A percentile compares a stretch with the other conserved stretches of the same genome.
These are phyloP conservation scores for Gallinago media DNA, from an alignment of 2,113 vertebrate species.

Conservation along the genomic window DNA sequence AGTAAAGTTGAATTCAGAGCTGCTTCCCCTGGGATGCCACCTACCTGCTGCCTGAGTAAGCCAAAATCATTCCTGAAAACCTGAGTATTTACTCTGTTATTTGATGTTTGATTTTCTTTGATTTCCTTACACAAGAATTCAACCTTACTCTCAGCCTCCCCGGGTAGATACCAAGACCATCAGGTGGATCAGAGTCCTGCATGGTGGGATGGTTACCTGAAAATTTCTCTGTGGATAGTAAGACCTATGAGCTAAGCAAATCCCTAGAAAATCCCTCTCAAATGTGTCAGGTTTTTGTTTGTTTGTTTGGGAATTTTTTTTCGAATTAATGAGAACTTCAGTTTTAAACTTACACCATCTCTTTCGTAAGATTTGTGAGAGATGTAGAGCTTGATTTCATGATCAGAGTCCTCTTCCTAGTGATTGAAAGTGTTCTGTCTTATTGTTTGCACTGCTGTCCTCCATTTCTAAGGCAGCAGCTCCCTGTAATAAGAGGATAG, in stretches of 20 bases:
- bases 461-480: neutral
- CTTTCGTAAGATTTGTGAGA: neutral
- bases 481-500: neutral
- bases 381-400: neutral
- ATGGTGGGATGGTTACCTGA: neutral
- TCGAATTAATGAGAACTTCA: neutral
- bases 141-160: neutral
- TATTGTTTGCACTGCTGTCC: neutral
- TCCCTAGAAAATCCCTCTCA: fast-evolving
- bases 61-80: neutral
- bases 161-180: neutral
- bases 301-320: too few species aligned
- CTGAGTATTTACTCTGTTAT: neutral
- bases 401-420: neutral
- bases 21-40: neutral
- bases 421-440: neutral
- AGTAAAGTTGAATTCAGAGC: neutral
- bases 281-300: fast-evolving
- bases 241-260: neutral
- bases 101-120: neutral
- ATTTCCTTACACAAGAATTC: neutral
- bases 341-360: neutral
- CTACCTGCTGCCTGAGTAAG: neutral
- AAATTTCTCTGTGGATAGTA: neutral
- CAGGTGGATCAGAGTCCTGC: fast-evolving